Percentiles rank a stretch among this genome's conserved stretches.
Conservation (phyloP, 2,797 vertebrate genomes). For the Sebastes hubbsi region DNA sequence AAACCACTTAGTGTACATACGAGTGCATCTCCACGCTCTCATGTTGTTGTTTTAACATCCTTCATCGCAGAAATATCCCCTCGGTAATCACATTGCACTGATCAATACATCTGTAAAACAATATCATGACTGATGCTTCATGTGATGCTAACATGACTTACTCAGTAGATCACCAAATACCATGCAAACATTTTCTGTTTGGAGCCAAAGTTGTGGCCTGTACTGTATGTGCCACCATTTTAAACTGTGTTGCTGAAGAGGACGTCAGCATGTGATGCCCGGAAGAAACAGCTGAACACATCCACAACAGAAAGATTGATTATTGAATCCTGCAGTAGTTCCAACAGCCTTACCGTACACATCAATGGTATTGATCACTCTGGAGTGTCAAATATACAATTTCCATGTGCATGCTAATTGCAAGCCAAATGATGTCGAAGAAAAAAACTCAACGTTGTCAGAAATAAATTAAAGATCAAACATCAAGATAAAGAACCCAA, state of each 20-base stretch:
- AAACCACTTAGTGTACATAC: conserved; percentile 7
- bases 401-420: not conserved
- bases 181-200: not conserved
- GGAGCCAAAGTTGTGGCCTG: not conserved
- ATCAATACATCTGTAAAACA: not conserved
- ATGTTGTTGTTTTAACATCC: not conserved
- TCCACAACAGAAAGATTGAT: conserved; percentile 9
- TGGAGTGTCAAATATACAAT: not conserved
- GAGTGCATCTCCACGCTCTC: not conserved
- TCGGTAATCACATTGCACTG: not conserved
- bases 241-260: not conserved
- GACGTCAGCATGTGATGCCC: not conserved
- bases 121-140: not conserved
- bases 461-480: not conserved
- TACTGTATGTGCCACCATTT: not conserved
- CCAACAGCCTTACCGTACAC: not conserved
- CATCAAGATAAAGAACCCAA: not conserved
- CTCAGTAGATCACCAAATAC: not conserved
- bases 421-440: not conserved
- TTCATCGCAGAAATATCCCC: not conserved
- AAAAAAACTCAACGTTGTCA: not conserved
- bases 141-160: not conserved
- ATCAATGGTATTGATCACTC: conserved; percentile 29
- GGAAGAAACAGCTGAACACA: not conserved
- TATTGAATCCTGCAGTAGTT: not conserved